Evolutionary conservation across 1,140 invertebrate genomes (phyloP).

Genomic region (Leptinotarsa lineolata): DNA sequence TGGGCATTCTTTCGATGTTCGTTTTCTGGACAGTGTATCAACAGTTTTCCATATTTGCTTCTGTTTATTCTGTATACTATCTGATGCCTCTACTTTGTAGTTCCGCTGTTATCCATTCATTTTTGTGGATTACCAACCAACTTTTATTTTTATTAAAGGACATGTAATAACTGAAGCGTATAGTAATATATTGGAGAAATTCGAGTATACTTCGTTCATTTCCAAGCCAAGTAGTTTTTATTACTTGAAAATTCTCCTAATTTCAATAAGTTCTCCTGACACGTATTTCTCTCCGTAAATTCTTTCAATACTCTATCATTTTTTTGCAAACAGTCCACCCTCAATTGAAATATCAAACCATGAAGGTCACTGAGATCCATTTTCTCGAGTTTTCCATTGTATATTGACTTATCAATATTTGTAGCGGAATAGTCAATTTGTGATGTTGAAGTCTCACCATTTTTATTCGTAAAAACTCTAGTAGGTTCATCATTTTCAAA

Average conservation of each 20-base stretch:
- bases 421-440: conserved; percentile 8
- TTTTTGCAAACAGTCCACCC: background rate
- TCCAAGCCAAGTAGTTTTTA: background rate
- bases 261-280: background rate
- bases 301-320: background rate
- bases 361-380: conserved; percentile 4
- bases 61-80: too few relatives aligned
- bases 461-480: conserved; percentile 9
- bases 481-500: conserved; percentile 14
- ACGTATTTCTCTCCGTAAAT: background rate
- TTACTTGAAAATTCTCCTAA: background rate
- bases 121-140: too few relatives aligned
- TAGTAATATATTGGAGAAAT: conserved; percentile 10
- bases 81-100: too few relatives aligned
- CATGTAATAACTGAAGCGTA: background rate
- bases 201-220: background rate
- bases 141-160: too few relatives aligned
- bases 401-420: conserved; percentile 5
- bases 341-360: conserved; percentile 4
- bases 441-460: conserved; percentile 1
- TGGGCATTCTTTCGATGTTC: too few relatives aligned
- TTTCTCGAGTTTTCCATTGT: background rate
- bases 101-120: too few relatives aligned
- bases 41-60: too few relatives aligned
- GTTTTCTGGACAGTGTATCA: too few relatives aligned